Conservation (phyloP, 2,113 vertebrate species). For the Acrocephalus kingi region DNA sequence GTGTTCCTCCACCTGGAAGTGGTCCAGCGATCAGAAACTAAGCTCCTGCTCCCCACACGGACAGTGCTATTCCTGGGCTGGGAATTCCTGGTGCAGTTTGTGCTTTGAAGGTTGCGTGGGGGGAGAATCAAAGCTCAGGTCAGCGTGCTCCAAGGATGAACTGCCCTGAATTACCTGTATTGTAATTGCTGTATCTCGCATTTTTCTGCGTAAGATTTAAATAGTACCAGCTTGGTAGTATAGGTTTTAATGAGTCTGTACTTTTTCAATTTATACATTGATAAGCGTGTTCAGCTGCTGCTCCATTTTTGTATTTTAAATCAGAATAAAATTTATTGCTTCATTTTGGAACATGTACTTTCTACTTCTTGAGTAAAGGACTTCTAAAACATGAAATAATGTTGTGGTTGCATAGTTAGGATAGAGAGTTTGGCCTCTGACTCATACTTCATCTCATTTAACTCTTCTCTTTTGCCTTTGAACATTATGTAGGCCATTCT, state of each 20-base stretch:
- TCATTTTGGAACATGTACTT: neutral
- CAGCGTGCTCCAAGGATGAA: neutral
- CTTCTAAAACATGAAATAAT: neutral
- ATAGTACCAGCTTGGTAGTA: neutral
- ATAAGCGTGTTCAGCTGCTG: neutral
- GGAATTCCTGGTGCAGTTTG: neutral
- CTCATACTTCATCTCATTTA: neutral
- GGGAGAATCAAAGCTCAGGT: fast-evolving
- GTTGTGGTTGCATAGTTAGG: neutral
- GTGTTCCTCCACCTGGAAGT: neutral
- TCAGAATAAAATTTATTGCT: neutral
- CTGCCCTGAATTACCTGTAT: neutral
- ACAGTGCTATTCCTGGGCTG: neutral
- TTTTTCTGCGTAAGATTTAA: neutral
- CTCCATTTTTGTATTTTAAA: neutral
- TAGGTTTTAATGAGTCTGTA: neutral
- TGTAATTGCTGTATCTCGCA: fast-evolving
- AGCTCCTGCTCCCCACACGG: fast-evolving
- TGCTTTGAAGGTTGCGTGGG: neutral
- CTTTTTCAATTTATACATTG: neutral
- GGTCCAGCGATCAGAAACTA: neutral
- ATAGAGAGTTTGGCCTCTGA: neutral
- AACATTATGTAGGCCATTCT: neutral
- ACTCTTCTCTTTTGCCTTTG: neutral
- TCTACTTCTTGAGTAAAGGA: neutral